Base-by-base conservation (phyloP, 2,888 invertebrate genomes). In the Pseudococcus jackbeardsleyi region DNA sequence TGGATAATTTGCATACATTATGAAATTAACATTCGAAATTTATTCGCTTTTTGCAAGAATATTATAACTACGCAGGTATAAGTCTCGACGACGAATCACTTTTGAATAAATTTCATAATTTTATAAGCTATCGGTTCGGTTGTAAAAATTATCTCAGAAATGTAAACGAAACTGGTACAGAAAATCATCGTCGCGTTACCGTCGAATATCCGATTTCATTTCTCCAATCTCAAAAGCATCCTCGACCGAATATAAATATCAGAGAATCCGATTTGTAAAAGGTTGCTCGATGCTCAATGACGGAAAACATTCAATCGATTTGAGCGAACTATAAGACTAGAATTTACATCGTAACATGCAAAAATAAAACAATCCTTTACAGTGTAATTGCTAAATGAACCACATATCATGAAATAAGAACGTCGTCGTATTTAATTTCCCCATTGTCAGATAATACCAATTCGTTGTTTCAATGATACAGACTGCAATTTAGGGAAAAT, bases 1-100 rank as follows among this genome's bases (percentile, higher is more conserved):
- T 59, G 19, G 6, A n/a, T 59, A n/a, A 59, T 59, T 59, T 59
- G 59, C n/a, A 59, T n/a, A 17, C n/a, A 59, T 59, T 59, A 59
- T 59, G 59, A 59, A 59, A 59, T 59, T 59, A 59, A 59, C n/a
- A 59, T 59, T 59, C 7, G 59, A 59, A 59, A 59, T 59, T 59
- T 59, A 59, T 59, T 59, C 59, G n/a, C 59, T n/a, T 59, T n/a
- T 59, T 59, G 42, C 59, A 17, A 59, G n/a, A 42, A 59, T 42
- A 42, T 42, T 9, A 42, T 42, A 42, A 42, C 42, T 42, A 42
- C 42, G 42, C 9, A 42, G 12, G 50, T 50, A 59, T 59, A 59
- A 3, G 59, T 50, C 50, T 50, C 11, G 50, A 50, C 15, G 4
- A 15, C 15, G 46, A 48, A 48, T 54, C 19, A 59, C 15, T 59